Base-by-base conservation (phyloP, 2,113 vertebrate genomes). In the Cacatua alba region DNA sequence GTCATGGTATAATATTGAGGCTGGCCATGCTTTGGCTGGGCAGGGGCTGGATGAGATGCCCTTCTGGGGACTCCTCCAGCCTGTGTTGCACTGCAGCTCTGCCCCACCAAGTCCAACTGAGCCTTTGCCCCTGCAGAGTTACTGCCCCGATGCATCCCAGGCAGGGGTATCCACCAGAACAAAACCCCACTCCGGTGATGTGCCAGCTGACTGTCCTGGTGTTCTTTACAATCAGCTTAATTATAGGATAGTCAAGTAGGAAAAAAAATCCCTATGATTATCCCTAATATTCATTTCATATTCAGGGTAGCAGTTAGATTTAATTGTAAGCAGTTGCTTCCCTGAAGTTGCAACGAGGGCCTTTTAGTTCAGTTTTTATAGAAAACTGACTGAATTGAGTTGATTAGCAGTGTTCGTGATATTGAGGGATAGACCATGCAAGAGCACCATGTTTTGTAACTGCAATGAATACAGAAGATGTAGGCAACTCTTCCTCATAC, bases 371-470 rank as follows among this genome's bases (percentile, higher is more conserved):
- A 93, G 81, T 94, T 97, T 97, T 92, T 95, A 92, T 92, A 90
- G 87, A 95, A 97, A 97, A 96, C 68, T 21, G 25, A 35, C 95
- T 97, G 92, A 97, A 97, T 96, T 87, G 83, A 85, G 92, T 91
- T 98, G 96, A 97, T 97, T 96, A 98, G 95, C 92, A 91, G 64
- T 81, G 91, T 93, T 97, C 96, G 82, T 94, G 94, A 93, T 95
- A 76, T 28, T 93, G 89, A 91, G 60, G 67, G 83, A 57, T 76
- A 89, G 94, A 87, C 81, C 44, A 17, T 55, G 41, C 49, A 60
- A 71, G 68, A 92, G 92, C 77, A 89, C 60, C 83, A 26, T 55
- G 65, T 87, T 79, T 97, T 95, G 86, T 87, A 94, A 63, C 86
- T 65, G 35, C 91, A 24, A 65, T 93, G 97, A 97, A 97, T 95